Evolutionary conservation across 2,888 invertebrate genomes (phyloP).

Genomic region (Tribolium freemani): DNA sequence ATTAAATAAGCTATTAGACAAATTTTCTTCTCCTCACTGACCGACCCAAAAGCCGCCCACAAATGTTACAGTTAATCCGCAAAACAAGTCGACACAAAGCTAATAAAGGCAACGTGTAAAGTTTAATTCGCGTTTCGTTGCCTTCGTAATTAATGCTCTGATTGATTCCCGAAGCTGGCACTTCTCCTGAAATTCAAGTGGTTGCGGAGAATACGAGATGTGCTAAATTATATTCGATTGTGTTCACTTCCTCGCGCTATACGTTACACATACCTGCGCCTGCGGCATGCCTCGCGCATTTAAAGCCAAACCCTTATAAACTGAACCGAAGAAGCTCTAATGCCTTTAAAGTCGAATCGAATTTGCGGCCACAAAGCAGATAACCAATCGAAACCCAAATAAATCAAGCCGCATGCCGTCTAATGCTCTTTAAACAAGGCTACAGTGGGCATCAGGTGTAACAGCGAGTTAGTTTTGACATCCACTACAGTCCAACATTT

Average conservation of each 20-base stretch:
- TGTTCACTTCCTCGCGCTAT: constrained; percentile 4
- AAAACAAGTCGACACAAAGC: constrained; percentile 16
- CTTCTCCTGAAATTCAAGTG: constrained; percentile 26
- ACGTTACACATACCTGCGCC: constrained; percentile 9
- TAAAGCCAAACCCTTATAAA: neutral
- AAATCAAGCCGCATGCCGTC: constrained; percentile 17
- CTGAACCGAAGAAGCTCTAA: neutral
- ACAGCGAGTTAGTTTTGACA: constrained; percentile 27
- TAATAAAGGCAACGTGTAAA: constrained; percentile 28
- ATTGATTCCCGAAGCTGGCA: constrained; percentile 24
- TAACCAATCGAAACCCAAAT: constrained; percentile 23
- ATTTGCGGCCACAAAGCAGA: constrained; percentile 7
- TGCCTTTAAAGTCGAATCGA: constrained; percentile 13
- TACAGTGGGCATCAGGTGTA: constrained; percentile 35
- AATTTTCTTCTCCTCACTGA: neutral
- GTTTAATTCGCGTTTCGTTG: constrained; percentile 31
- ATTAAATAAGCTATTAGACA: neutral
- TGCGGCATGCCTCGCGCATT: neutral
- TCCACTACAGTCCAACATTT: constrained; percentile 32
- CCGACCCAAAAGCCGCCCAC: neutral
- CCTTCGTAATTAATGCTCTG: constrained; percentile 31
- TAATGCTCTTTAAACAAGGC: constrained; percentile 35
- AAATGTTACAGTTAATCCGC: neutral
- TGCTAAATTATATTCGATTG: constrained; percentile 27
- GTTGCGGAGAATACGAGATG: constrained; percentile 21